These are phyloP conservation scores for Andinoacara biseriatus DNA, from an alignment of 2,113 vertebrate genomes.

Conservation along the genomic window DNA sequence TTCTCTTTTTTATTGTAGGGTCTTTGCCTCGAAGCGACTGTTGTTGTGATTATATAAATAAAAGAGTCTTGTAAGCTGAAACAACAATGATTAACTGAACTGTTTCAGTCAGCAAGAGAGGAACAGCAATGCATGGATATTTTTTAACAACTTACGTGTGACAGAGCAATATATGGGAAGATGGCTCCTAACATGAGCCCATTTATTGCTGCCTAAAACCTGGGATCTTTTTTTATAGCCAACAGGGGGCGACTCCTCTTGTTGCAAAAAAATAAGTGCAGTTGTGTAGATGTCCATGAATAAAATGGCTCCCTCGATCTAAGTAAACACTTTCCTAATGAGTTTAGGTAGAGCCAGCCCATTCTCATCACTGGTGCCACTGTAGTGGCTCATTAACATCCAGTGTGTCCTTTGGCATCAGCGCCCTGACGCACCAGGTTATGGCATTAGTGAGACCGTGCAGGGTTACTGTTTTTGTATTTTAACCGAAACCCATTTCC, in stretches of 20 bases:
- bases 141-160: too few relatives aligned
- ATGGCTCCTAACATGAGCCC: background rate
- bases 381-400: background rate
- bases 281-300: background rate
- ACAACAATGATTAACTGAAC: background rate
- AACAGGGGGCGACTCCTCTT: fast-evolving
- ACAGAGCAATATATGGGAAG: too few relatives aligned
- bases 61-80: background rate
- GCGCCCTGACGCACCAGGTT: background rate
- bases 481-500: background rate
- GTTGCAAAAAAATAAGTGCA: background rate
- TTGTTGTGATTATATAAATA: too few relatives aligned
- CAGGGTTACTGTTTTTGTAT: background rate
- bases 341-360: background rate
- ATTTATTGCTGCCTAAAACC: background rate
- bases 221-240: background rate
- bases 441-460: background rate
- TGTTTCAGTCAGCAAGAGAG: background rate
- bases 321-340: background rate
- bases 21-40: too few relatives aligned
- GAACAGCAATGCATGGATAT: background rate
- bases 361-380: background rate
- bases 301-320: background rate
- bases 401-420: background rate
- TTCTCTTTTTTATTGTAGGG: too few relatives aligned